Percentiles rank a stretch among this genome's conserved stretches.
phyloP scores from a whole-genome alignment of 2,797 vertebrate species.

The Cryptoprocta ferox region DNA sequence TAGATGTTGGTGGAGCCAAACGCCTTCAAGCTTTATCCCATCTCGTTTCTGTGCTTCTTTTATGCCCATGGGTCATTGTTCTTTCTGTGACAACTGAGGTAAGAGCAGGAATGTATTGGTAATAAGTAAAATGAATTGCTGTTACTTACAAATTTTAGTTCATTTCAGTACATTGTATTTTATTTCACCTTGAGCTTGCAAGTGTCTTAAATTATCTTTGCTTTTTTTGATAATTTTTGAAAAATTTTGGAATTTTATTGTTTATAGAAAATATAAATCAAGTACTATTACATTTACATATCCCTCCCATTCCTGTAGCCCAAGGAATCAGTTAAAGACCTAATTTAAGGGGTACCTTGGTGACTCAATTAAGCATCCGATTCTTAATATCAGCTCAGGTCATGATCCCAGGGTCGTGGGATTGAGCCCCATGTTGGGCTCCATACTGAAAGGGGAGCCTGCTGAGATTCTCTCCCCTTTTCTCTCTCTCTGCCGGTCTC shows the following conservation, averaged over 20 bases:
- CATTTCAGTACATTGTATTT: background rate
- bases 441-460: no score
- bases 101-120: constrained; percentile 69
- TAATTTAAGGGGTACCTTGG: no score
- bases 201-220: constrained; percentile 49
- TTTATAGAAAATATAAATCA: constrained; percentile 62
- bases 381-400: no score
- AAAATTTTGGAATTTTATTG: background rate
- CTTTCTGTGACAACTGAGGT: constrained; percentile 96
- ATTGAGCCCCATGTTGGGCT: no score
- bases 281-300: background rate
- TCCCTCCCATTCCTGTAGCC: background rate
- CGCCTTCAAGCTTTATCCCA: constrained; percentile 97
- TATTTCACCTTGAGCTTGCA: constrained; percentile 40
- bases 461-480: no score
- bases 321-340: background rate
- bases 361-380: no score
- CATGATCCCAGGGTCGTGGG: no score
- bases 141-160: constrained; percentile 53
- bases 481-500: no score
- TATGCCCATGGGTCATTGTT: constrained; percentile 96
- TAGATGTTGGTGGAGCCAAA: constrained; percentile 96
- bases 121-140: constrained; percentile 48
- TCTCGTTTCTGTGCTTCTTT: constrained; percentile 92
- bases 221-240: constrained; percentile 60